Percentiles rank a stretch among this genome's conserved stretches.
Evolutionary conservation across 2,888 invertebrate genomes (phyloP).

Genomic region (Microctonus hyperodae): DNA sequence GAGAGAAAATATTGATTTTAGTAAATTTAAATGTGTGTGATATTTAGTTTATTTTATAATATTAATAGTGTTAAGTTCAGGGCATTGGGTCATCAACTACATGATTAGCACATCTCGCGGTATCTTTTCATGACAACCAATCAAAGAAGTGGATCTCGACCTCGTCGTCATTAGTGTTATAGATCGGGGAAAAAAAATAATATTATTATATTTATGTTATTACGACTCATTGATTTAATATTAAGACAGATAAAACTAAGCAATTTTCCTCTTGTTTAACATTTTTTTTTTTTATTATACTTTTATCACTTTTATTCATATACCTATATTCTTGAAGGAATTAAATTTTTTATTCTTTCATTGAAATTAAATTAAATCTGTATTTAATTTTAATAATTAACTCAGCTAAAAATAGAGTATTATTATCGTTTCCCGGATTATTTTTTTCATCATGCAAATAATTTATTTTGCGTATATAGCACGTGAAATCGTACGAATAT

Average conservation of each 20-base stretch:
- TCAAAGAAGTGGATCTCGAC: conserved; percentile 46
- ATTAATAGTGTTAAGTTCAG: conserved; percentile 22
- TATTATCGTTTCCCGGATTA: not conserved
- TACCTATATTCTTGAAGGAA: too few species aligned
- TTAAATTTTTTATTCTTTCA: too few species aligned
- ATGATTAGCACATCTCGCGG: conserved; percentile 46
- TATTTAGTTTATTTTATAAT: conserved; percentile 12
- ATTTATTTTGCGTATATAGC: too few species aligned
- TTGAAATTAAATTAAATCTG: too few species aligned
- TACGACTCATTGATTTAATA: not conserved
- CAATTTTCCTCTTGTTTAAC: not conserved
- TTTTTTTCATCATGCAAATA: not conserved
- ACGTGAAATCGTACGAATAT: not conserved
- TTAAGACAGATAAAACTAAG: not conserved
- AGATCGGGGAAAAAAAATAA: not conserved
- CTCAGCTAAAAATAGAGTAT: not conserved
- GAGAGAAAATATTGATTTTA: not conserved
- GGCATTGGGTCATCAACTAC: conserved; percentile 30
- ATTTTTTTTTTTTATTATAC: not conserved
- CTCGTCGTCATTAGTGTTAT: conserved; percentile 33
- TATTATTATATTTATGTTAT: not conserved
- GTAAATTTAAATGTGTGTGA: not conserved
- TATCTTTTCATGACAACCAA: conserved; percentile 43
- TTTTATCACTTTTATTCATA: too few species aligned
- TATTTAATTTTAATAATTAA: not conserved